A percentile compares a stretch with the other conserved stretches of the same genome.
Conservation (phyloP, 2,888 invertebrate species). For the Heterodera filipjevi region DNA sequence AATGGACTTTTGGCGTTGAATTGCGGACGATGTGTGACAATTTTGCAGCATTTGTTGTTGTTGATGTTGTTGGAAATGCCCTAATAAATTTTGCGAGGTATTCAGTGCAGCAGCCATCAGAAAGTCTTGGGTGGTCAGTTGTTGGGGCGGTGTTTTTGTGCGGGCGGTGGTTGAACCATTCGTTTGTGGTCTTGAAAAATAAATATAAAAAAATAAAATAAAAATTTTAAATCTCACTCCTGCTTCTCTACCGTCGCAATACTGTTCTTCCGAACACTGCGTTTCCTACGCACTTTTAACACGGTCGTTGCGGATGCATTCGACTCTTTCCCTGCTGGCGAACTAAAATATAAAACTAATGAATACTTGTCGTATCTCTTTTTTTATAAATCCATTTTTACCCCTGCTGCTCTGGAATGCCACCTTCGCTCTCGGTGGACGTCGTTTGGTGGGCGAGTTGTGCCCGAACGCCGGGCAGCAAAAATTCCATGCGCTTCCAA, state of each 20-base stretch:
- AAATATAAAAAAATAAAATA: neutral
- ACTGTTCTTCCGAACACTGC: conserved; percentile 7
- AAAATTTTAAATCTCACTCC: neutral
- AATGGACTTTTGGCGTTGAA: neutral
- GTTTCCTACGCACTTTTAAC: neutral
- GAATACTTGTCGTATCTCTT: neutral
- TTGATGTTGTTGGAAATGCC: neutral
- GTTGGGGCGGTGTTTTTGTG: neutral
- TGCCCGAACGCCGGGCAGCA: conserved; percentile 14
- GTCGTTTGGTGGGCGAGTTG: conserved; percentile 12
- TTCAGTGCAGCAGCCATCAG: conserved; percentile 10
- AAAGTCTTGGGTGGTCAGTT: neutral
- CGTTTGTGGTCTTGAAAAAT: neutral
- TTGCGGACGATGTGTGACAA: neutral
- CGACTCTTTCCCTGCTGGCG: neutral
- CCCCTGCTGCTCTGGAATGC: neutral
- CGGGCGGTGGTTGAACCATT: neutral
- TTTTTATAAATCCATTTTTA: neutral
- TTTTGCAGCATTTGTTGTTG: conserved; percentile 1
- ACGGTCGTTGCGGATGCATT: neutral
- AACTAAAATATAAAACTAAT: neutral
- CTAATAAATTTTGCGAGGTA: neutral
- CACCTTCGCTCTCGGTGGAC: neutral
- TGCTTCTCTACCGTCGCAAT: neutral
- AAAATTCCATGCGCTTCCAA: conserved; percentile 40